Base-by-base conservation (phyloP, 2,797 vertebrate species). In the Ctenosaura bakeri region DNA sequence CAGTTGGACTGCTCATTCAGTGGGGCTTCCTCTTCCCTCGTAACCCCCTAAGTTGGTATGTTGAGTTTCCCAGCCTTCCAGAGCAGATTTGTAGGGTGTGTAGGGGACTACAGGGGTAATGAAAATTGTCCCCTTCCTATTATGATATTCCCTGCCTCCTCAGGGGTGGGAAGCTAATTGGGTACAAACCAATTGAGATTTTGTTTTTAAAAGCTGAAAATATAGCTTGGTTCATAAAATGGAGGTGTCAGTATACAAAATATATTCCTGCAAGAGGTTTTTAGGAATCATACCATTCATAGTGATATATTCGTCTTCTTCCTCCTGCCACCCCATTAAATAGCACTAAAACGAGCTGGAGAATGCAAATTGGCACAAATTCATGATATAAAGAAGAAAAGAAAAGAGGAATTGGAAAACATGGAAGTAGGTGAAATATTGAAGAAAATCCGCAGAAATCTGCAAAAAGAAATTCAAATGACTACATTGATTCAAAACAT, bases 401-500 rank as follows among this genome's bases (percentile, higher is more conserved):
- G 76, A 85, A 95, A 94, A 73, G 46, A 92, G 20, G 12, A 95
- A 83, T 1, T 94, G 91, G 2, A 35, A 13, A 59, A 0, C 13
- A 20, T 18, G 84, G 22, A 90, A 82, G 26, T 1, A 2, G n/a
- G n/a, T 0, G 16, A 83, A 18, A 62, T 24, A 0, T 1, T 96
- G 85, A 79, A 94, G 50, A 46, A 32, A 12, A 59, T 94, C 9
- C 6, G 1, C 54, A 0, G 20, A 16, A 87, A 46, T 0, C 87
- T 97, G 9, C 38, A 94, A 93, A 26, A 2, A 66, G 97, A 97
- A 32, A 96, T 81, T 90, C 3, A 94, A 0, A 24, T 82, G 0
- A 94, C 90, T 78, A 85, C 93, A 62, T 0, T 97, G 86, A 73
- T 97, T 94, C 97, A 97, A 84, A 94, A 96, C 14, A 79, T 97